Base-by-base conservation (phyloP, 2,888 invertebrate species). In the Tuta absoluta region DNA sequence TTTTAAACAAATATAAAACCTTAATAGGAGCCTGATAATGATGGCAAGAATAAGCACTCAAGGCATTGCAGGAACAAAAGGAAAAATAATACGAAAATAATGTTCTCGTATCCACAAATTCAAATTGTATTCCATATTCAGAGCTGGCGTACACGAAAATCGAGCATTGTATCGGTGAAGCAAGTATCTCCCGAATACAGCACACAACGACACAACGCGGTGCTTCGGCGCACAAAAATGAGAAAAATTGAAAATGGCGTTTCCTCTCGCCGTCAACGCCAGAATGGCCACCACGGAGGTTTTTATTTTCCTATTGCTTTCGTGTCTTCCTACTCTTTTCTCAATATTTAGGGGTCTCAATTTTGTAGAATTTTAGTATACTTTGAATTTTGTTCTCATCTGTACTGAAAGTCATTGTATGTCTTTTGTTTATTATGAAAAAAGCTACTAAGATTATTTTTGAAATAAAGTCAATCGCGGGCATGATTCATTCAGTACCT, bases 231-330 rank as follows among this genome's bases (percentile, higher is more conserved):
- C 73, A 66, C 73, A 82, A 82, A 85, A 85, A 80, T 76, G 76
- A 73, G 72, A 77, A 82, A 85, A 83, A 86, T 80, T 80, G 81
- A 85, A 87, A 87, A 88, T 83, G 79, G 80, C 83, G 84, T 79
- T 85, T 85, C 84, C 89, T 84, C 82, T 79, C 85, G 77, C 82
- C 88, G 88, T 89, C 90, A 89, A 84, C 78, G 84, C 68, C 89
- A 90, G 89, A 87, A 89, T 88, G 78, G 84, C 78, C 78, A 82
- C 81, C 78, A 78, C 80, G 81, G 80, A 74, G 72, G 77, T 74
- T 86, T 87, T 88, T 85, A 80, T 86, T 86, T 83, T 80, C 76
- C 75, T 73, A 76, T 81, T 81, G 84, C 82, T 83, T 84, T 82
- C 84, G 81, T 74, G 38, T 62, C 62, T 53, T 19, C 38, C 8